Evolutionary conservation across 2,797 vertebrate species (phyloP), one percentile per base, ranked within the genome.

Genomic region (Distichodus sexfasciatus): DNA sequence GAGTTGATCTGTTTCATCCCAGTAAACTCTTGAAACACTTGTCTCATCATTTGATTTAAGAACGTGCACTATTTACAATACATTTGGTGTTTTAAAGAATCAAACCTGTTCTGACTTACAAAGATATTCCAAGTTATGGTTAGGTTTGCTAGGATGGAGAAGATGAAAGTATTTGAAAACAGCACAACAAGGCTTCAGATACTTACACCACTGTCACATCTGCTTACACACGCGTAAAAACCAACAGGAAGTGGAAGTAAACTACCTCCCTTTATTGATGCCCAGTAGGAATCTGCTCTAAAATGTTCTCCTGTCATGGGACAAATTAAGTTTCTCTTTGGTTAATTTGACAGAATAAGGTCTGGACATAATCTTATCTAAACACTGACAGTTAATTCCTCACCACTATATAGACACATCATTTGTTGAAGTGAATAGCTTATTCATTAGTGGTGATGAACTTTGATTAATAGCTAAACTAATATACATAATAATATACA

Each of bases 221-320:
- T 14, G n/a, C 15, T 23, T 11, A 4, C 33, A 57, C 19, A 36
- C 8, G 12, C 38, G 9, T 8, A 24, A 48, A 44, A 50, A 43
- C 47, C 69, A 38, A 57, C 28, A 14, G 64, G 53, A 72, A 51
- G 38, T 57, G 64, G 59, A 55, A 58, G 31, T 9, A 11, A 14
- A 44, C 53, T 23, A 53, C 47, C 7, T 60, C 31, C 31, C 58
- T 55, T 12, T 38, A 19, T 36, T 51, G n/a, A 26, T 29, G 47
- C 33, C 47, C 11, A 35, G 19, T 44, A 29, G 41, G 4, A 11
- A 33, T 41, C 14, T 47, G 23, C 8, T 62, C 19, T 48, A 15
- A 69, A 33, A 28, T 12, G 60, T 44, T 62, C 17, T 41, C 3
- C 19, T 48, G 19, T 4, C 12, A 6, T 51, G 0, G 4, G 19